phyloP scores from a whole-genome alignment of 2,113 vertebrate species.

The Chaetorhynchus papuensis region DNA sequence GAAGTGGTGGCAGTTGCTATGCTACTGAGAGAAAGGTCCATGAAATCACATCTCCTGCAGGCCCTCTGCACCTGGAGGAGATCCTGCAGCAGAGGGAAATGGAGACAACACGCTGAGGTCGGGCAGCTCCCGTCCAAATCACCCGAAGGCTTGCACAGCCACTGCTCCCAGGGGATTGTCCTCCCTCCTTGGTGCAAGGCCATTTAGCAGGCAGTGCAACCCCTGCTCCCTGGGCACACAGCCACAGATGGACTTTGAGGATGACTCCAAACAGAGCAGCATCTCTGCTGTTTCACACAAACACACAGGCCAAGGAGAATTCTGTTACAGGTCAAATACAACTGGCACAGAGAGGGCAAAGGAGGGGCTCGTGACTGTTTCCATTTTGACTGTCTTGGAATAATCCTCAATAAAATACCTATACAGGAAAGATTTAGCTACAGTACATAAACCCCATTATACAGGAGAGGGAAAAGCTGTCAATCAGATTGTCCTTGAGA shows the following conservation, averaged over 20 bases:
- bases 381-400: background rate
- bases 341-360: background rate
- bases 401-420: background rate
- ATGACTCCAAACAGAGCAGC: background rate
- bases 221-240: background rate
- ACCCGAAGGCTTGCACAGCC: background rate
- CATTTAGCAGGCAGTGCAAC: accelerated
- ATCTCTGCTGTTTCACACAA: background rate
- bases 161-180: background rate
- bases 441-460: background rate
- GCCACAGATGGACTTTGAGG: background rate
- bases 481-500: background rate
- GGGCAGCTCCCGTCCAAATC: accelerated
- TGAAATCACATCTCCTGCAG: background rate
- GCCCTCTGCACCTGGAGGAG: background rate
- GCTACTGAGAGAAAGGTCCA: background rate
- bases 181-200: background rate
- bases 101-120: accelerated
- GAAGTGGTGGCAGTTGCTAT: background rate
- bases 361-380: background rate
- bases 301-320: background rate
- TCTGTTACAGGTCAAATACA: background rate
- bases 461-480: background rate
- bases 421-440: background rate
- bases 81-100: background rate